phyloP scores from a whole-genome alignment of 2,113 vertebrate genomes.

The Ochotona princeps region DNA sequence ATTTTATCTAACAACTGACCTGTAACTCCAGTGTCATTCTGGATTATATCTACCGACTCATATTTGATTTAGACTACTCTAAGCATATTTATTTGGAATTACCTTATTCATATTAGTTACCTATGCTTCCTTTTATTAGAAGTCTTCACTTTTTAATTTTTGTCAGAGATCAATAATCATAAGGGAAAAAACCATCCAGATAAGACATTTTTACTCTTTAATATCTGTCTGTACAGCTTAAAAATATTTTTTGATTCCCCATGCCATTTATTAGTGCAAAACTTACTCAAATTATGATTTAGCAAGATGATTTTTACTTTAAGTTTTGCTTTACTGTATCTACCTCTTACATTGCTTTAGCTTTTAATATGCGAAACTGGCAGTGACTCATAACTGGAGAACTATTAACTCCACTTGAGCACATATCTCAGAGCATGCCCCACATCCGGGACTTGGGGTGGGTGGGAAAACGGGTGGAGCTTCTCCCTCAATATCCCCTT shows the following conservation, averaged over 20 bases:
- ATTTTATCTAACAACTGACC: neutral
- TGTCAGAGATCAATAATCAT: neutral
- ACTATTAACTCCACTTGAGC: too few species aligned
- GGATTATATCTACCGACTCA: neutral
- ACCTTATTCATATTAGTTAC: slow-evolving; percentile 38
- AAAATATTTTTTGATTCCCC: neutral
- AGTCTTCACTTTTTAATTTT: slow-evolving; percentile 33
- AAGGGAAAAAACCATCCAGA: slow-evolving; percentile 10
- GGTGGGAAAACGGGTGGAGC: too few species aligned
- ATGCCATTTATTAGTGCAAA: slow-evolving; percentile 46
- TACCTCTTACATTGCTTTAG: slow-evolving; percentile 56
- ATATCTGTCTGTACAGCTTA: slow-evolving; percentile 29
- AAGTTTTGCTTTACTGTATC: slow-evolving; percentile 42
- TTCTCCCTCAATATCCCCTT: too few species aligned
- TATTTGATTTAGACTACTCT: neutral
- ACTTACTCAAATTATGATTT: slow-evolving; percentile 45
- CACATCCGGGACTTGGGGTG: too few species aligned
- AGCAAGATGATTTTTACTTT: slow-evolving; percentile 62
- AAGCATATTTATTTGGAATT: slow-evolving; percentile 14
- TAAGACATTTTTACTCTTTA: slow-evolving; percentile 28
- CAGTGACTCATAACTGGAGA: too few species aligned
- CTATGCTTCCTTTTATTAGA: neutral
- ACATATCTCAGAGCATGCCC: too few species aligned
- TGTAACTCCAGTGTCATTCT: neutral
- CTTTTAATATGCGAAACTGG: neutral